Percentiles rank a stretch among this genome's conserved stretches.
phyloP scores from a whole-genome alignment of 2,113 vertebrate genomes.

The Xerus inauris region DNA sequence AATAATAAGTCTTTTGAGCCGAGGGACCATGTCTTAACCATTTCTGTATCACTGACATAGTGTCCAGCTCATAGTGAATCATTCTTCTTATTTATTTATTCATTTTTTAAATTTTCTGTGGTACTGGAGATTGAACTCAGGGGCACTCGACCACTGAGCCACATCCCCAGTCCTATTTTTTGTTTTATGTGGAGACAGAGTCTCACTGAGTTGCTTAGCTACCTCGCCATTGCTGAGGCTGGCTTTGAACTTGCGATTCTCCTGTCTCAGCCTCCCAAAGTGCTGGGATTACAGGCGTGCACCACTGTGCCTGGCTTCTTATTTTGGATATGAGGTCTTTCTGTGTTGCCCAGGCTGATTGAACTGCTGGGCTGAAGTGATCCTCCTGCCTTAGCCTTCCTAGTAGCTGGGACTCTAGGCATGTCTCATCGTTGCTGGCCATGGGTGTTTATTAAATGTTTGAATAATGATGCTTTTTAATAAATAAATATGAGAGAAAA shows the following conservation, averaged over 20 bases:
- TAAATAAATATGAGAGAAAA: background rate
- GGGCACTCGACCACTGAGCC: no score
- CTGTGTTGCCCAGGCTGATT: background rate
- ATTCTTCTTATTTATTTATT: no score
- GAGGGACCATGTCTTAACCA: background rate
- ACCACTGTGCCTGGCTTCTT: no score
- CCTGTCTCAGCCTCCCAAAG: no score
- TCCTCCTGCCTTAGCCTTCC: background rate
- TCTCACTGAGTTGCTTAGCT: no score
- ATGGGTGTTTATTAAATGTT: conserved; percentile 35
- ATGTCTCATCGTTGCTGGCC: background rate
- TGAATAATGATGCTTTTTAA: conserved; percentile 1
- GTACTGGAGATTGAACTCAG: no score
- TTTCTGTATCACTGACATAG: conserved; percentile 32
- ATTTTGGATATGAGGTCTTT: background rate
- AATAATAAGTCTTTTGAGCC: conserved; percentile 37
- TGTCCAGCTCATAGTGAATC: background rate
- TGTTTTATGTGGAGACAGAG: no score
- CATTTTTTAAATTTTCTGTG: no score
- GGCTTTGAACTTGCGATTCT: no score
- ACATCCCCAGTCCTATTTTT: no score
- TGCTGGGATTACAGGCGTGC: no score
- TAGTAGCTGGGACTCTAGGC: background rate
- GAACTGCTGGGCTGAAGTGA: background rate
- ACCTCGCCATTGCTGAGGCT: no score